Percentiles rank a stretch among this genome's conserved stretches.
phyloP scores from a whole-genome alignment of 2,797 vertebrate genomes.

The Neosilurus mollespiculum region DNA sequence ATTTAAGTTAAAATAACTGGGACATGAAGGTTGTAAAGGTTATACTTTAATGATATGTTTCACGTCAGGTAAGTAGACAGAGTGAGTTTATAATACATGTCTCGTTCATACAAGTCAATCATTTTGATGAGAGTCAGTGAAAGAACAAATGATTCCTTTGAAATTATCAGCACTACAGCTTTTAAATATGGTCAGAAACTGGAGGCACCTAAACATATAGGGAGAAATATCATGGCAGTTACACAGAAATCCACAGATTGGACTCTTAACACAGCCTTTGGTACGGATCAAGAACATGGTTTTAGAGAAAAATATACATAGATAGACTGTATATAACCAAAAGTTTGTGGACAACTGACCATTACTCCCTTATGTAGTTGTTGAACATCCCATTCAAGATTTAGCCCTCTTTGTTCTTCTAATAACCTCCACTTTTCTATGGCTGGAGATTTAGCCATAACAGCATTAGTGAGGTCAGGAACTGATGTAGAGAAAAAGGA shows the following conservation, averaged over 20 bases:
- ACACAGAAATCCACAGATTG: conserved; percentile 4
- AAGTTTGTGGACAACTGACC: neutral
- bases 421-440: neutral
- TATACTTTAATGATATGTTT: conserved; percentile 67
- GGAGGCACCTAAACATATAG: conserved; percentile 69
- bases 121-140: conserved; percentile 62
- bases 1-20: conserved; percentile 68
- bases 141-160: conserved; percentile 63
- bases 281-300: neutral
- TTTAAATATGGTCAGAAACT: conserved; percentile 66
- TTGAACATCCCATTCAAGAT: neutral
- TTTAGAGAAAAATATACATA: conserved; percentile 1
- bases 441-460: neutral
- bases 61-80: conserved; percentile 57
- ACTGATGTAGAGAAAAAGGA: neutral
- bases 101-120: conserved; percentile 57
- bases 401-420: neutral
- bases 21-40: conserved; percentile 73
- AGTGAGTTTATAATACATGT: conserved; percentile 39
- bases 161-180: conserved; percentile 43
- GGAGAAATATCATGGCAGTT: conserved; percentile 39
- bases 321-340: neutral
- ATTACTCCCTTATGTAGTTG: neutral
- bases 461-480: neutral
- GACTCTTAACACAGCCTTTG: conserved; percentile 16